Base-by-base conservation (phyloP, 1,140 invertebrate species). In the Drosophila fuyamai region DNA sequence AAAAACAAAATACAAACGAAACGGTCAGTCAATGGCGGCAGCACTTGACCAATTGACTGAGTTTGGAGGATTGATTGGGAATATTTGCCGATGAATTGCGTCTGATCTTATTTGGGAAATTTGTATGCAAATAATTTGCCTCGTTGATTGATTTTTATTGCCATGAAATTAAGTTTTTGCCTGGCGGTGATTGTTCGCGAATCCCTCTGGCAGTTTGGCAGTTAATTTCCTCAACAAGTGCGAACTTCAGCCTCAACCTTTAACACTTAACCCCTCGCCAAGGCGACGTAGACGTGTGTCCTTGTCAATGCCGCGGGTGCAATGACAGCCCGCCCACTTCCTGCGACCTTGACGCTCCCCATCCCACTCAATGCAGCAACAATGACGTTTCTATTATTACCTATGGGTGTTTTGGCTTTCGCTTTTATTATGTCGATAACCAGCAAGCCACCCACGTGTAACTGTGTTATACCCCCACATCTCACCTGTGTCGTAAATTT, bases 21-120 rank as follows among this genome's bases (percentile, higher is more conserved):
- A 75, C 57, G 65, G 10, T 40, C 61, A 48, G 72, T 72, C 74
- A 67, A 68, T 86, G 82, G 74, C 78, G 71, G 75, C 63, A 78
- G 61, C 84, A 89, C 76, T 88, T 89, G 84, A 81, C 80, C 84
- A 88, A 88, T 88, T 88, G 85, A 84, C 79, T 86, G 55, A 81
- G 65, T 71, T 59, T 32, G 50, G 51, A 14, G 62, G 70, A 62
- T 88, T 86, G 82, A 86, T 86, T 86, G 83, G 59, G 65, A 66
- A 53, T 68, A 65, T 63, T 55, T 65, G 59, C 32, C 75, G 72
- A 53, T 27, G 46, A 67, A 60, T 82, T 65, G 38, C 60, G 43
- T 63, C 63, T 57, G 35, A 54, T 35, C 57, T 53, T 32, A 68
- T 73, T 74, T 73, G 12, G 61, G 41, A 14, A 40, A 50, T 53